Base-by-base conservation (phyloP, 2,888 invertebrate genomes). In the Sphaeridia pumilis region DNA sequence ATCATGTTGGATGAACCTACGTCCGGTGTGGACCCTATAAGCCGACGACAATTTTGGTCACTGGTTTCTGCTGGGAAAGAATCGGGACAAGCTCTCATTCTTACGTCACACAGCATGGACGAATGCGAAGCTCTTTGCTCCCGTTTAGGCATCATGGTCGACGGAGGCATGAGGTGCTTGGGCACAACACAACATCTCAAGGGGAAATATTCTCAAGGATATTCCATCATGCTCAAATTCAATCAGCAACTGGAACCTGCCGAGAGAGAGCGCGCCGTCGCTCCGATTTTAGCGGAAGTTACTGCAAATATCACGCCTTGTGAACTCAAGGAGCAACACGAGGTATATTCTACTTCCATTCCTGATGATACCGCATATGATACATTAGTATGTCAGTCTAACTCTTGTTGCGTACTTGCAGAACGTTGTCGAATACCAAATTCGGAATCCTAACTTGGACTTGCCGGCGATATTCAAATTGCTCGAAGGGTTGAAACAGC, bases 81-180 rank as follows among this genome's bases (percentile, higher is more conserved):
- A n/a, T 67, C 64, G 1, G 74, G 76, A 7, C 76, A 78, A 57
- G 74, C 81, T 2, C 71, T 83, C 58, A 73, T 83, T 60, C 73
- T 83, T 55, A 79, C 82, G 14, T 82, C 82, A 1, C 82, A 82
- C 69, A 80, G 86, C 66, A 86, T 88, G 87, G 87, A 87, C 68
- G 87, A 88, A 73, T 87, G 85, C 73, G 87, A 87, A 68, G 81
- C 82, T 31, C 74, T 87, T 22, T 87, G 87, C 69, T 76, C 78
- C 49, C 77, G 85, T 52, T 71, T 88, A 59, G 84, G 80, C 1
- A 84, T 88, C 55, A 80, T 88, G 84, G 77, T 79, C 0, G 73
- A 72, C 55, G 87, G 87, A 0, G 74, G 76, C 65, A 73, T 86
- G 62, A 76, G 79, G 58, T 86, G 86, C 67, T 74, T 85, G 42